Evolutionary conservation across 2,888 invertebrate genomes (phyloP), one percentile per base, ranked within the genome.

Genomic region (Andrena camellia): DNA sequence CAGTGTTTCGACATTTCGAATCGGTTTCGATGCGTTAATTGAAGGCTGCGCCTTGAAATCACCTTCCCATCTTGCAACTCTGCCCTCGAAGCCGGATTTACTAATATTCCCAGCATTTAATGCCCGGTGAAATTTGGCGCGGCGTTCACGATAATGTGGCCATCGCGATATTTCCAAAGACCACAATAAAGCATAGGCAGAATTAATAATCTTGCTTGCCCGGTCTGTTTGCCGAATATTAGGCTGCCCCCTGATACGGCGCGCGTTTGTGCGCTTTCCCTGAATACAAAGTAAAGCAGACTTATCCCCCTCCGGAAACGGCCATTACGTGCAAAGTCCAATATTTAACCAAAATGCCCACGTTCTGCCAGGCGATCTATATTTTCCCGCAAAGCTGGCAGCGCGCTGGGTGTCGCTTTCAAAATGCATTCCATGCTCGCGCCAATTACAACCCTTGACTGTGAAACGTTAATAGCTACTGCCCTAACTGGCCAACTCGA

Each of bases 171-270:
- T 59, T 73, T 48, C 67, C 67, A 42, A 48, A 73, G 67, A 29
- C 68, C 75, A 29, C 60, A 20, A 42, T 71, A 23, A 76, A 71
- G 71, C 63, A 63, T 10, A 23, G 31, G 63, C 63, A 52, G 57
- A 76, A 77, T 71, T 71, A 80, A 78, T 35, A 68, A 77, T 57
- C 73, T 70, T 62, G 82, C 35, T 71, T 23, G 31, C n/a, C 29
- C 68, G 52, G 81, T 82, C 59, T 31, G 76, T 76, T 71, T 63
- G 76, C 13, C 26, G 20, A 31, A 63, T 71, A 54, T 63, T 63
- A 62, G 33, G 26, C 29, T 42, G 62, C 35, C 33, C 13, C 54
- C 42, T 54, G 52, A 23, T 26, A 13, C n/a, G 0, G 7, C 10
- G 35, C 72, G 62, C n/a, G 54, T 29, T 31, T 42, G 8, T 6